A percentile compares a stretch with the other conserved stretches of the same genome.
Conservation (phyloP, 2,888 invertebrate species). For the Acanthoscelides obtectus region DNA sequence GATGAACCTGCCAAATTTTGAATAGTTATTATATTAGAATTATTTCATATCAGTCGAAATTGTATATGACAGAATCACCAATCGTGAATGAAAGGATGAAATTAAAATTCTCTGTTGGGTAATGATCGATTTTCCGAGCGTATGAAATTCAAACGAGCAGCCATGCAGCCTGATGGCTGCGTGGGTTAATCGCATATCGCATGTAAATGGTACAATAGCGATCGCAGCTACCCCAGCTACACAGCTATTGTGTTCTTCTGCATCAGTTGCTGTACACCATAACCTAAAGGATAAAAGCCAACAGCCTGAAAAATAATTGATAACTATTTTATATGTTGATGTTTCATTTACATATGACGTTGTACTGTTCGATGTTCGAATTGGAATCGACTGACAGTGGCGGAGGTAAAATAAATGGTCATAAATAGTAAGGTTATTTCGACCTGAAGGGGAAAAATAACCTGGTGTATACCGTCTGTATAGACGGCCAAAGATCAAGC, state of each 20-base stretch:
- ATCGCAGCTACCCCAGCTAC: conserved; percentile 23
- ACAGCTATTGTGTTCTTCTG: not conserved
- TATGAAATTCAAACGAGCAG: not conserved
- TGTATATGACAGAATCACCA: not conserved
- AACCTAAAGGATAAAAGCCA: conserved; percentile 22
- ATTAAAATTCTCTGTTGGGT: not conserved
- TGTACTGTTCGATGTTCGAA: not conserved
- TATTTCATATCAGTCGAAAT: no score
- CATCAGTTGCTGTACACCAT: not conserved
- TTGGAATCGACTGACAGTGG: not conserved
- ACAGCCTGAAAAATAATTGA: conserved; percentile 40
- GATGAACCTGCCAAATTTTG: no score
- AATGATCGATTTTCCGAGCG: not conserved
- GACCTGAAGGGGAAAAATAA: no score
- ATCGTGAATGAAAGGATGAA: not conserved
- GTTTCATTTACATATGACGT: conserved; percentile 33
- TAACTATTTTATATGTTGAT: conserved; percentile 37
- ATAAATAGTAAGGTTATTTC: no score
- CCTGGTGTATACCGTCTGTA: no score
- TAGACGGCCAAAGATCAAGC: no score
- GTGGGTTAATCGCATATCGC: conserved; percentile 38
- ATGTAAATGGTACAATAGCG: conserved; percentile 41
- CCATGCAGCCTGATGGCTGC: not conserved
- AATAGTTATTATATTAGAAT: no score
- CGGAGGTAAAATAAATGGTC: not conserved